Percentiles rank a stretch among this genome's conserved stretches.
Conservation (phyloP, 2,797 vertebrate genomes). For the Coracias cyanogaster region DNA sequence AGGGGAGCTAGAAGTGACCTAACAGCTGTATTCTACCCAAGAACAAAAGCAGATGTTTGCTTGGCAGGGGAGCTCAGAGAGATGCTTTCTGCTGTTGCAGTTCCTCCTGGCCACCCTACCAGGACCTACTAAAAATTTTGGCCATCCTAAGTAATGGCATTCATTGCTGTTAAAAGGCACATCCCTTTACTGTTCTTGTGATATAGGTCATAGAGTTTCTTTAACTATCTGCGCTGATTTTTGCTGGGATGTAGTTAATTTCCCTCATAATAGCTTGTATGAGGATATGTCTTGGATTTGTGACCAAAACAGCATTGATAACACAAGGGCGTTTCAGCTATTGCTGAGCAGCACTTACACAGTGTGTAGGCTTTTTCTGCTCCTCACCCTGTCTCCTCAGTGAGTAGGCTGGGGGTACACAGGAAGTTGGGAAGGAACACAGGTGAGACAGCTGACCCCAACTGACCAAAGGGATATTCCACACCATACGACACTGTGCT, state of each 20-base stretch:
- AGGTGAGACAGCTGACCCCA: background rate
- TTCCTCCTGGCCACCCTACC: background rate
- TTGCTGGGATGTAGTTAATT: background rate
- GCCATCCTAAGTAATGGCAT: background rate
- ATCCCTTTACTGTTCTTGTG: background rate
- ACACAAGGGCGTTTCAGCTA: background rate
- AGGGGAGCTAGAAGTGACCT: background rate
- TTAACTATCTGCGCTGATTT: background rate
- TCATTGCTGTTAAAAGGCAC: background rate
- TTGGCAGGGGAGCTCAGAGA: background rate
- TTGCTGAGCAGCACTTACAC: background rate
- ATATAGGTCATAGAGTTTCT: background rate
- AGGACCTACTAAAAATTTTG: background rate
- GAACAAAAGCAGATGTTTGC: background rate
- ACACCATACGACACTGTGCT: accelerated
- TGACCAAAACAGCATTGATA: background rate
- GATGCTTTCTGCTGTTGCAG: background rate
- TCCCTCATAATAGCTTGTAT: background rate
- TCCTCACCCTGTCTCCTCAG: background rate
- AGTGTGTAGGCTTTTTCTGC: background rate
- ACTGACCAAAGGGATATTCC: background rate
- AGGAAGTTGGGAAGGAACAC: background rate
- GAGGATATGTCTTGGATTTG: background rate
- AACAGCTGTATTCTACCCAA: background rate
- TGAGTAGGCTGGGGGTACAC: background rate